Conservation (phyloP, 1,140 invertebrate genomes). For the Hycleus phaleratus region DNA sequence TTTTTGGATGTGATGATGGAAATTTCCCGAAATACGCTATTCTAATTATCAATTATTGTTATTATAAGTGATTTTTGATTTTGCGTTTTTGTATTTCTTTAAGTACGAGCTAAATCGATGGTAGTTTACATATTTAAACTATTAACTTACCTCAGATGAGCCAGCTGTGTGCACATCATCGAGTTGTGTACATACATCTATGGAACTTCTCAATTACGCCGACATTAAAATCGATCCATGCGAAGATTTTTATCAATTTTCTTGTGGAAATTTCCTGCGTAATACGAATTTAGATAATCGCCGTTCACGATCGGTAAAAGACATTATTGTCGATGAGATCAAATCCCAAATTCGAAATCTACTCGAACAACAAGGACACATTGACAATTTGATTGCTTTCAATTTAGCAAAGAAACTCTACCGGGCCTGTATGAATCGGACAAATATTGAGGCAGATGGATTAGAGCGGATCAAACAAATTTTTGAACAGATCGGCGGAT, state of each 20-base stretch:
- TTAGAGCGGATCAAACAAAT: constrained; percentile 43
- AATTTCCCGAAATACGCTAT: too few species aligned
- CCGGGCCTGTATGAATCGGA: constrained; percentile 33
- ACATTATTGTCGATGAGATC: constrained; percentile 21
- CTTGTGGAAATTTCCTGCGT: constrained; percentile 55
- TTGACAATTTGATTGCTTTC: constrained; percentile 18
- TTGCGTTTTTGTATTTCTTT: too few species aligned
- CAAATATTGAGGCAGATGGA: constrained; percentile 30
- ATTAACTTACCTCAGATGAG: constrained; percentile 4
- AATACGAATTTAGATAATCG: constrained; percentile 22
- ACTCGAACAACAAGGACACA: constrained; percentile 22
- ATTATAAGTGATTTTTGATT: too few species aligned
- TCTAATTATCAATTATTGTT: too few species aligned
- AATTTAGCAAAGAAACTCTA: constrained; percentile 31
- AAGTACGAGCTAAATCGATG: too few species aligned
- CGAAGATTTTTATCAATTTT: constrained; percentile 82
- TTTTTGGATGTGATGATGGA: too few species aligned
- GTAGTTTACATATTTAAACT: too few species aligned
- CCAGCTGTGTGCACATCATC: constrained; percentile 20
- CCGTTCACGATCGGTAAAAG: constrained; percentile 16
- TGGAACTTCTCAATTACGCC: constrained; percentile 52
- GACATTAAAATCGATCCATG: constrained; percentile 71
- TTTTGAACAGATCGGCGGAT: constrained; percentile 50
- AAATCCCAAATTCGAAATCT: constrained; percentile 26
- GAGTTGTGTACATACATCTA: constrained; percentile 20